Conservation (phyloP, 2,797 vertebrate species). For the Brotula barbata region DNA sequence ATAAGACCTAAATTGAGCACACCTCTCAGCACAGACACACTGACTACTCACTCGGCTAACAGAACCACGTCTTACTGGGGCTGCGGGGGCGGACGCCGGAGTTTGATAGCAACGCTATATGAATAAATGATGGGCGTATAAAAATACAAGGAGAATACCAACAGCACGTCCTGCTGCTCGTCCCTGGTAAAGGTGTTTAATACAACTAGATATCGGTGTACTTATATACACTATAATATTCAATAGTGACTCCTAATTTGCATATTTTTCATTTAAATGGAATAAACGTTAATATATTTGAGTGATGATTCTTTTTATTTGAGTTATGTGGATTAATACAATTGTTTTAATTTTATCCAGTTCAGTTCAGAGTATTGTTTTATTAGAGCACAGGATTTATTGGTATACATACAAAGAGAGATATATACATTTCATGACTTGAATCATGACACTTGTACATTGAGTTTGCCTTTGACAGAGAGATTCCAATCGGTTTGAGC, state of each 20-base stretch:
- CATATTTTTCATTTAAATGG: constrained; percentile 74
- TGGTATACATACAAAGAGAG: constrained; percentile 80
- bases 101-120: constrained; percentile 45
- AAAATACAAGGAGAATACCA: constrained; percentile 75
- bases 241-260: constrained; percentile 74
- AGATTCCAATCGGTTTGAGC: constrained; percentile 57
- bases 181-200: constrained; percentile 69
- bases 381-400: constrained; percentile 78
- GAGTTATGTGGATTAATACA: constrained; percentile 71
- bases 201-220: constrained; percentile 70
- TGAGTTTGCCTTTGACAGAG: constrained; percentile 60
- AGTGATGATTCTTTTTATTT: constrained; percentile 65
- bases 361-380: constrained; percentile 77
- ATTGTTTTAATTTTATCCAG: constrained; percentile 74
- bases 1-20: constrained; percentile 54
- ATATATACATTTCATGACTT: constrained; percentile 76
- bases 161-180: constrained; percentile 68
- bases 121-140: constrained; percentile 69
- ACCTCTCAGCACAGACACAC: constrained; percentile 61
- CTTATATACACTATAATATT: constrained; percentile 70
- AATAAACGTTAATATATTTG: constrained; percentile 72
- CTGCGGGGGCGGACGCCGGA: constrained; percentile 50
- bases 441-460: constrained; percentile 68
- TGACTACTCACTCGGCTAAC: constrained; percentile 48
- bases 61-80: constrained; percentile 46